Base-by-base conservation (phyloP, 2,888 invertebrate species). In the Cephus spinipes region DNA sequence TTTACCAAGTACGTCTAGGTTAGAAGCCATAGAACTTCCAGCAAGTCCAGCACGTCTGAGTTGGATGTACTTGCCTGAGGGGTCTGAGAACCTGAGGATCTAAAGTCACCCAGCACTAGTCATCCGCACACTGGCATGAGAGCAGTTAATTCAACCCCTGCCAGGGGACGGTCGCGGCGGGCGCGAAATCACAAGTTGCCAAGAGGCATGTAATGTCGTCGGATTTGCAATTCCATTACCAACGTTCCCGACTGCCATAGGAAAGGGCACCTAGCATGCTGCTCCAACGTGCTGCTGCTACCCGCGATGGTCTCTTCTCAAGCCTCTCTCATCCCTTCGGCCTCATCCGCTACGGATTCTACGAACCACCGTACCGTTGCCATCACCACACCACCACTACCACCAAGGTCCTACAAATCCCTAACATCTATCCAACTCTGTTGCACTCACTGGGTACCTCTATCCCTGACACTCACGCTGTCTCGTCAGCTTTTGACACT, bases 181-280 rank as follows among this genome's bases (percentile, higher is more conserved):
- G 86, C 86, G 86, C 88, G 87, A 90, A 90, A 90, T 90, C 90
- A 87, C 88, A 87, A 89, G 89, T 88, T 89, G 89, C 88, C 89
- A 89, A 89, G 89, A 88, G 89, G 87, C 89, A 88, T 89, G 89
- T 90, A 90, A 90, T 86, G 89, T 90, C 88, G 87, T 86, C 87
- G 87, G 88, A 90, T 90, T 90, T 89, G 90, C 90, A 89, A 90
- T 90, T 90, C 89, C 90, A 90, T 90, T 90, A 89, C 87, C 85
- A 82, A 75, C 81, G 79, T 79, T 81, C 83, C 82, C 78, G 68
- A 15, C 77, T 85, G 84, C 79, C 83, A 81, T 87, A 87, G 77
- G 74, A 74, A 40, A 69, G 74, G 40, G 77, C 9, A 55, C 55
- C 55, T 40, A 55, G 55, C 9, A 9, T 55, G 55, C 6, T 55